These are phyloP conservation scores for Liodrosophila aerea DNA, from an alignment of 2,888 invertebrate species.

Conservation along the genomic window DNA sequence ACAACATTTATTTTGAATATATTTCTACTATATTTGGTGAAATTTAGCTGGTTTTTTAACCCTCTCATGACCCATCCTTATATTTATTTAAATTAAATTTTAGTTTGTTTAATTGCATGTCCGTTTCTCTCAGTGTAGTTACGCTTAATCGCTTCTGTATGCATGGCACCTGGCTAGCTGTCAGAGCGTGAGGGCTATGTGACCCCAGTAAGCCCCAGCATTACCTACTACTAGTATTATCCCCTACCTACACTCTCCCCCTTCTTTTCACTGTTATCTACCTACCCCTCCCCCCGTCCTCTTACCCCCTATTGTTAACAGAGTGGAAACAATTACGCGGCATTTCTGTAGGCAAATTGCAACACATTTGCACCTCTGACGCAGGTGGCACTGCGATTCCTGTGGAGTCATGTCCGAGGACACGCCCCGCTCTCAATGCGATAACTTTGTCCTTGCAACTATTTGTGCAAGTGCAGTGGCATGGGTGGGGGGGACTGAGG, in stretches of 20 bases:
- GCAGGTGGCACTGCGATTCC: slow-evolving; percentile 14
- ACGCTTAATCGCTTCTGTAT: slow-evolving; percentile 22
- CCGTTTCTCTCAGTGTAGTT: slow-evolving; percentile 21
- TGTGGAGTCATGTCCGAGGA: slow-evolving; percentile 19
- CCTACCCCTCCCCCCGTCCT: too few relatives aligned
- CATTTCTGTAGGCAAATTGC: slow-evolving; percentile 36
- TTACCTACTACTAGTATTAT: too few relatives aligned
- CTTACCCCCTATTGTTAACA: neutral
- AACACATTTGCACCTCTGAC: slow-evolving; percentile 42
- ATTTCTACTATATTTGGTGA: too few relatives aligned
- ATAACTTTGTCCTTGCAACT: slow-evolving; percentile 38
- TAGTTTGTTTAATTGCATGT: neutral
- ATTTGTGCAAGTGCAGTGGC: neutral
- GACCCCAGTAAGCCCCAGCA: slow-evolving; percentile 4
- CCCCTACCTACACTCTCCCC: too few relatives aligned
- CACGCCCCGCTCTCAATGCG: slow-evolving; percentile 39
- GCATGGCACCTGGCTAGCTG: slow-evolving; percentile 21
- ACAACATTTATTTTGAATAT: too few relatives aligned
- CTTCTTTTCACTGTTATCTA: too few relatives aligned
- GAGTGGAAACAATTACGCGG: slow-evolving; percentile 8
- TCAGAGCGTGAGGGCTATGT: slow-evolving; percentile 2
- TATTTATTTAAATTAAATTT: too few relatives aligned
- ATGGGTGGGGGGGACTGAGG: too few relatives aligned
- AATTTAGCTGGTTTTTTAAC: too few relatives aligned
- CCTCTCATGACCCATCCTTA: too few relatives aligned